phyloP scores from a whole-genome alignment of 2,888 invertebrate genomes.

The Dryadula phaetusa region DNA sequence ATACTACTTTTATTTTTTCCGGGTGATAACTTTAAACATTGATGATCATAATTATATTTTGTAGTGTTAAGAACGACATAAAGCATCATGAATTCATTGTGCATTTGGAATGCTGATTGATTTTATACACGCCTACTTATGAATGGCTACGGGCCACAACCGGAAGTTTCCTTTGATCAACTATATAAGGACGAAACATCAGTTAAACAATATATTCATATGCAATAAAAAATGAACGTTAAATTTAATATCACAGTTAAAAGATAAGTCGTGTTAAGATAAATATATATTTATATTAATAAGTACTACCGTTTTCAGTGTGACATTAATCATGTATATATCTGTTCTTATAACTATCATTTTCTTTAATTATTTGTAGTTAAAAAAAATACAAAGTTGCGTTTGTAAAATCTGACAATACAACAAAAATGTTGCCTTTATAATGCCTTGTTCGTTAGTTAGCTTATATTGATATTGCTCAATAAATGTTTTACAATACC shows the following conservation, averaged over 20 bases:
- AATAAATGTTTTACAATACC: slow-evolving; percentile 22
- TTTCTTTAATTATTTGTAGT: background rate
- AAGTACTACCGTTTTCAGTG: too few species aligned
- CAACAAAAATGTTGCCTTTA: background rate
- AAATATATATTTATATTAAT: slow-evolving; percentile 1
- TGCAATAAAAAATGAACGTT: slow-evolving; percentile 37
- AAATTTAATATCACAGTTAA: slow-evolving; percentile 39
- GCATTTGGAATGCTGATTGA: slow-evolving; percentile 37
- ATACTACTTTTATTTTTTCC: too few species aligned
- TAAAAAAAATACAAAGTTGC: background rate
- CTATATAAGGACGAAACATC: slow-evolving; percentile 33
- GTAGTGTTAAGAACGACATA: slow-evolving; percentile 30
- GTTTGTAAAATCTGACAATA: background rate
- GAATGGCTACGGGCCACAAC: slow-evolving; percentile 33
- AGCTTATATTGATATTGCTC: slow-evolving; percentile 12
- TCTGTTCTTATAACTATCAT: background rate
- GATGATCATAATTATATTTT: slow-evolving; percentile 32
- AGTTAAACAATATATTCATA: slow-evolving; percentile 24
- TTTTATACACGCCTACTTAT: slow-evolving; percentile 38
- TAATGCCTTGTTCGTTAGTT: background rate
- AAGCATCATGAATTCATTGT: slow-evolving; percentile 36
- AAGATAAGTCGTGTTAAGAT: slow-evolving; percentile 18
- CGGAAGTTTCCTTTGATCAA: slow-evolving; percentile 37
- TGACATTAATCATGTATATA: too few species aligned
- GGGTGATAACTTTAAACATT: too few species aligned